Evolutionary conservation across 2,888 invertebrate genomes (phyloP).

Genomic region (Pandemis heparana): DNA sequence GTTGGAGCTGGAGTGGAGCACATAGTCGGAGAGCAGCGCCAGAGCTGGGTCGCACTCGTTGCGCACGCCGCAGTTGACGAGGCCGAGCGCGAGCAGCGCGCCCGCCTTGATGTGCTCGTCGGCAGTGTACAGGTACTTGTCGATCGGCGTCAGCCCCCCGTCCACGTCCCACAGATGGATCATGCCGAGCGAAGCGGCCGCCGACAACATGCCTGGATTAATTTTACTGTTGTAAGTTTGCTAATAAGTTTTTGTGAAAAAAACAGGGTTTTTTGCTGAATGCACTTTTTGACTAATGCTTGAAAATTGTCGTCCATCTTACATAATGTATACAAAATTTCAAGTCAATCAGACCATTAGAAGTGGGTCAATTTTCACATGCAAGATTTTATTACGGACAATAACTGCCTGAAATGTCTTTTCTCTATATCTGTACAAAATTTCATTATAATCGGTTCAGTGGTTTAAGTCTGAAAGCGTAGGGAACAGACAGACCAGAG

Average conservation of each 20-base stretch:
- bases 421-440: too few species aligned
- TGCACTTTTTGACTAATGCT: too few species aligned
- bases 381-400: too few species aligned
- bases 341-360: too few species aligned
- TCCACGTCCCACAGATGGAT: constrained; percentile 99
- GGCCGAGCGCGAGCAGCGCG: constrained; percentile 97
- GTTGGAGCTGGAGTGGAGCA: constrained; percentile 92
- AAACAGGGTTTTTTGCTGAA: too few species aligned
- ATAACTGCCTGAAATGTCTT: too few species aligned
- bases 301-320: too few species aligned
- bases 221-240: background rate
- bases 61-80: constrained; percentile 98
- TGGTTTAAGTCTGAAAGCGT: too few species aligned
- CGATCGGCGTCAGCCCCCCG: constrained; percentile 98
- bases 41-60: constrained; percentile 99
- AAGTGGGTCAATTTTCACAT: too few species aligned
- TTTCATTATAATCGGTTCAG: too few species aligned
- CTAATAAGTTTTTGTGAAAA: background rate
- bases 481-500: too few species aligned
- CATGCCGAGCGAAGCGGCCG: constrained; percentile 98
- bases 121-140: constrained; percentile 97
- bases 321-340: too few species aligned
- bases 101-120: constrained; percentile 99
- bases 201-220: constrained; percentile 93
- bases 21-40: constrained; percentile 97